Conservation (phyloP, 2,888 invertebrate species). For the Megastigmus dorsalis region DNA sequence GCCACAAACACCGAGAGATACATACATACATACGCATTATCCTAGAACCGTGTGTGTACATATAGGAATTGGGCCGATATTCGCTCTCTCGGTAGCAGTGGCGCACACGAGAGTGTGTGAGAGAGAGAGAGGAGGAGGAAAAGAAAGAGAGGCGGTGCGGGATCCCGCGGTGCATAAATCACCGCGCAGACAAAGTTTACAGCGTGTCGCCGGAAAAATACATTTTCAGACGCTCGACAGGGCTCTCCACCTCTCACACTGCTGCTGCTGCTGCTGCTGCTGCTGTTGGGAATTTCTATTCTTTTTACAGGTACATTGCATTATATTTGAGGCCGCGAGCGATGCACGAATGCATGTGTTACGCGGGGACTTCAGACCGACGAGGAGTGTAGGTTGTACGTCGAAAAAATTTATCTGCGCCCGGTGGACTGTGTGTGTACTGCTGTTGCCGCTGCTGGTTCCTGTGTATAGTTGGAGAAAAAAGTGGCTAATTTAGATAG, state of each 20-base stretch:
- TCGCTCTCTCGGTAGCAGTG: no score
- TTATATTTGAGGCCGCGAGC: background rate
- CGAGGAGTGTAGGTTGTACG: background rate
- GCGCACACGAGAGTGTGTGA: background rate
- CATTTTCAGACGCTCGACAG: conserved; percentile 42
- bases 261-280: no score
- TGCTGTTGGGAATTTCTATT: background rate
- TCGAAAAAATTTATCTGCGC: conserved; percentile 8
- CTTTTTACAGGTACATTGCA: background rate
- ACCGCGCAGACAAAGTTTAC: conserved; percentile 43
- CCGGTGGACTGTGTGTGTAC: no score
- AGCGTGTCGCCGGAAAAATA: conserved; percentile 48
- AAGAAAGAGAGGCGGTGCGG: background rate
- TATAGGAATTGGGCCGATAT: background rate
- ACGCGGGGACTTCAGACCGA: background rate
- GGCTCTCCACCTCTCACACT: no score
- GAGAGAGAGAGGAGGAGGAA: background rate
- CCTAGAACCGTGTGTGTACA: background rate
- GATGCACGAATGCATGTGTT: no score
- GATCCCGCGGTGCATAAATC: conserved; percentile 47
- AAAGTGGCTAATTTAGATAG: conserved; percentile 6
- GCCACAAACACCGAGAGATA: background rate
- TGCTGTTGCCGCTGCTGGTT: no score
- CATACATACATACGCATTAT: background rate
- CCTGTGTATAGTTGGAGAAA: no score